Conservation (phyloP, 2,888 invertebrate species). For the Ophion costatus region DNA sequence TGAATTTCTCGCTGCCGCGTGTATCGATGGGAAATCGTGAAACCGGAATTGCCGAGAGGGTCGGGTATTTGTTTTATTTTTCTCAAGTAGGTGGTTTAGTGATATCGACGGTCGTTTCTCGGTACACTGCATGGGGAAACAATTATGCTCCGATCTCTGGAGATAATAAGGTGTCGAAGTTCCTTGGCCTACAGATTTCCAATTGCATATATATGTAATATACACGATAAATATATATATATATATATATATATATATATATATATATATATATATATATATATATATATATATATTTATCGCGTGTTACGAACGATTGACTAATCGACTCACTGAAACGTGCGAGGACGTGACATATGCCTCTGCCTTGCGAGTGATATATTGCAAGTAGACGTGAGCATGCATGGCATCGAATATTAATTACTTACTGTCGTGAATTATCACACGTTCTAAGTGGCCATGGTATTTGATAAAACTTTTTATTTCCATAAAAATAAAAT, state of each 20-base stretch:
- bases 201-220: slow-evolving; percentile 9
- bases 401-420: no score
- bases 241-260: not conserved
- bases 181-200: slow-evolving; percentile 28
- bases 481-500: no score
- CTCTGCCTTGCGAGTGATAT: not conserved
- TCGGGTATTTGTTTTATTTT: slow-evolving; percentile 13
- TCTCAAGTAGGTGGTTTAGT: not conserved
- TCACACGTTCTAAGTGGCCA: no score
- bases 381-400: not conserved
- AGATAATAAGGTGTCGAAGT: slow-evolving; percentile 30
- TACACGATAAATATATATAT: not conserved
- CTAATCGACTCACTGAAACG: slow-evolving; percentile 13
- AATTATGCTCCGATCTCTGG: slow-evolving; percentile 30
- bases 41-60: slow-evolving; percentile 21
- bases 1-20: slow-evolving; percentile 14
- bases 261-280: not conserved
- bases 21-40: slow-evolving; percentile 34
- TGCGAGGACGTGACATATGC: slow-evolving; percentile 20
- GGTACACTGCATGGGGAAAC: not conserved
- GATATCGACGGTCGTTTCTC: not conserved
- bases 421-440: no score
- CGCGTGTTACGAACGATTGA: slow-evolving; percentile 16
- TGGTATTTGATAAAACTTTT: no score
- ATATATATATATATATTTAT: slow-evolving; percentile 8